phyloP scores from a whole-genome alignment of 1,140 invertebrate genomes.

The Sweltsa coloradensis region DNA sequence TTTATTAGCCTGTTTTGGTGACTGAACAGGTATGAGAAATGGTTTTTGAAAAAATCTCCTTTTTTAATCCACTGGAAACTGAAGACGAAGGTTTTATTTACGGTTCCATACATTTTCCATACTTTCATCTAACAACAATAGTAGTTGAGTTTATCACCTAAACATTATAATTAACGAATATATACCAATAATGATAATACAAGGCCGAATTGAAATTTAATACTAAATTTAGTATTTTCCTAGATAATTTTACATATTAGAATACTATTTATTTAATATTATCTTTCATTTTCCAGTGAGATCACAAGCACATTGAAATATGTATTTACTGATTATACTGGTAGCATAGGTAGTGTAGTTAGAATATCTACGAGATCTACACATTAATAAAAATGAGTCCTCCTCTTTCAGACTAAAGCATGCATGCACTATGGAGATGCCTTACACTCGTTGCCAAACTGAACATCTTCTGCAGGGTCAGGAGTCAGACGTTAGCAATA shows the following conservation, averaged over 20 bases:
- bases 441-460: conserved; percentile 11
- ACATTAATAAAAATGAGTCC: conserved; percentile 11
- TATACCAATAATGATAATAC: conserved; percentile 8
- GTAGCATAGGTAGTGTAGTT: conserved; percentile 12
- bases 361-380: conserved; percentile 15
- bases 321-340: conserved; percentile 13
- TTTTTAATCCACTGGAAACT: conserved; percentile 10
- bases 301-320: conserved; percentile 14
- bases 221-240: too few species aligned
- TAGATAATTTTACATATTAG: conserved; percentile 4
- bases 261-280: not conserved
- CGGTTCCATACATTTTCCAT: too few species aligned
- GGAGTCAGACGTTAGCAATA: conserved; percentile 2
- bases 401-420: conserved; percentile 13
- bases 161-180: conserved; percentile 6
- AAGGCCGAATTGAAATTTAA: not conserved
- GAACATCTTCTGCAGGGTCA: conserved; percentile 11
- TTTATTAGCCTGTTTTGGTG: not conserved
- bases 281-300: conserved; percentile 12
- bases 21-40: conserved; percentile 6
- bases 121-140: not conserved
- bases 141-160: not conserved
- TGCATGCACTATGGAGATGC: conserved; percentile 13
- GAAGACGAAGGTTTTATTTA: conserved; percentile 1
- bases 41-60: conserved; percentile 12